Conservation (phyloP, 2,888 invertebrate genomes). For the Physocephala rufipes region DNA sequence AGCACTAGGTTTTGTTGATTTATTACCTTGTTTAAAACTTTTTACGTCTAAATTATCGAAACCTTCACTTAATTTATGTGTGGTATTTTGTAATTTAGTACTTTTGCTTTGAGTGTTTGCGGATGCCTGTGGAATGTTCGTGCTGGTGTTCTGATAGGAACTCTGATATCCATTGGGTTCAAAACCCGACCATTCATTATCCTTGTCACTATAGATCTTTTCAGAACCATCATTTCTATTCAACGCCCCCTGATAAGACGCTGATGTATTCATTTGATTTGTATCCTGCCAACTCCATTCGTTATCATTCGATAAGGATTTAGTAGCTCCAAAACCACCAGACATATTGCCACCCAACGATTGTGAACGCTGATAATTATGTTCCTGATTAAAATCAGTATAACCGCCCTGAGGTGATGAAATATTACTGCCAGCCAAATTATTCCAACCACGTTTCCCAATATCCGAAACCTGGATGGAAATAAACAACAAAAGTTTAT, state of each 20-base stretch:
- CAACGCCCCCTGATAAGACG: constrained; percentile 57
- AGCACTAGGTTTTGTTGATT: constrained; percentile 62
- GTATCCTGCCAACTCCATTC: constrained; percentile 64
- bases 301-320: constrained; percentile 51
- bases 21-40: constrained; percentile 55
- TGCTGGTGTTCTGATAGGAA: constrained; percentile 56
- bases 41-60: constrained; percentile 64
- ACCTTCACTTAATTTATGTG: constrained; percentile 58
- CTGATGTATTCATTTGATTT: constrained; percentile 53
- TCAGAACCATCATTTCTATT: constrained; percentile 45
- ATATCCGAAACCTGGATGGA: constrained; percentile 72
- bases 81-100: constrained; percentile 56
- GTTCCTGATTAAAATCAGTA: constrained; percentile 57
- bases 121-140: not conserved
- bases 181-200: constrained; percentile 65
- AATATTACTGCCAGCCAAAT: constrained; percentile 69
- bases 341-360: constrained; percentile 60
- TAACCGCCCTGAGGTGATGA: constrained; percentile 63
- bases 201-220: constrained; percentile 46
- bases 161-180: constrained; percentile 58
- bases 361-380: constrained; percentile 62
- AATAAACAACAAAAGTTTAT: not conserved
- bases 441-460: constrained; percentile 74
- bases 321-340: constrained; percentile 53
- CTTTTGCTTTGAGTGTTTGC: constrained; percentile 49